Evolutionary conservation across 2,797 vertebrate genomes (phyloP), one percentile per base, ranked within the genome.

Genomic region (Sebastes flavidus): DNA sequence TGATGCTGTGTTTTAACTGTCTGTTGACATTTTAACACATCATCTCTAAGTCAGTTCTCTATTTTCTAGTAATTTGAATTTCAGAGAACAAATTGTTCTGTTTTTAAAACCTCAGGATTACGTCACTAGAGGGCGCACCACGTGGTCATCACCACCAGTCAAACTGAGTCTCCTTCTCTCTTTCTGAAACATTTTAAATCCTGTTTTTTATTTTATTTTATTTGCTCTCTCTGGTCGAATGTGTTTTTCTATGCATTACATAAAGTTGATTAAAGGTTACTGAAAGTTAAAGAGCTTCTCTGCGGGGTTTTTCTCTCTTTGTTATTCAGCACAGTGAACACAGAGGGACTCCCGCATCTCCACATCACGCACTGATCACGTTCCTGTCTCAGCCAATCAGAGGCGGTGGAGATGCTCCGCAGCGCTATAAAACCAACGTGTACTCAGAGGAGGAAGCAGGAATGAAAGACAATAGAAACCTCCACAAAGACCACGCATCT

Each of bases 361-460:
- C 20, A n/a, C 71, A 8, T 62, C 89, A 89, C 77, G 82, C 42
- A 14, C 70, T 25, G 83, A 75, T 92, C 90, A 90, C 88, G 91
- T 91, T 24, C 88, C 29, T 11, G 2, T 1, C 1, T 54, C 59
- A 60, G 74, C 95, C 95, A 96, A 95, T 96, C 91, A 88, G 82
- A 74, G 20, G 62, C 80, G n/a, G n/a, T n/a, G 58, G 8, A 13
- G 67, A 58, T 3, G 30, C 29, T 68, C 52, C 0, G 56, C 72
- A 27, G 32, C 2, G 5, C 52, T 92, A 92, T 93, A 94, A 89
- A 93, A 25, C 3, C 65, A 30, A 16, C 30, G 54, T 27, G 65
- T 36, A 55, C 0, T 3, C 62, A 0, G 29, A 0, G 8, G 2
- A 5, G 1, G 9, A 2, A 32, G 55, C 46, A 92, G 93, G 90